Evolutionary conservation across 2,888 invertebrate species (phyloP), one percentile per base, ranked within the genome.

Genomic region (Tetragonula carbonaria): DNA sequence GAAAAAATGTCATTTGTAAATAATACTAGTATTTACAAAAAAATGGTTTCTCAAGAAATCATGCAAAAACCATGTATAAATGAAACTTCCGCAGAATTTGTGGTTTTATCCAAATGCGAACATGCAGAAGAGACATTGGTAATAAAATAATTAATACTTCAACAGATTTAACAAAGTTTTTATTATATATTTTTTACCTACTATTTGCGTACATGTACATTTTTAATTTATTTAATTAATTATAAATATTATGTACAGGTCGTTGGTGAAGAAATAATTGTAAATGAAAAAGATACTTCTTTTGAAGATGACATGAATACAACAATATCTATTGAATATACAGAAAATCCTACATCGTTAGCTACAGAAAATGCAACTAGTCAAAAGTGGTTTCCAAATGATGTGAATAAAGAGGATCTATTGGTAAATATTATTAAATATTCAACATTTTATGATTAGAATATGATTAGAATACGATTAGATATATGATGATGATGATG

Each of bases 1-100:
- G 8, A 53, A 84, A 65, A 85, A 55, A 92, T 92, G 91, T 92
- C 91, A 71, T 80, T 89, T 77, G 87, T 79, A 74, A 81, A 85
- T 23, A 79, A 88, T 71, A 74, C 76, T 66, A 78, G 87, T 75
- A 53, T 83, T 79, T 90, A 85, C 33, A 83, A 87, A 21, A 88
- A 85, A 51, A 81, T 89, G 33, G 72, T 83, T 45, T 82, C 91
- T 4, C 82, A 88, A 76, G 89, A 78, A 57, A 70, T 86, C 16
- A 74, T 77, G 8, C 65, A 86, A 21, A 89, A 86, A 75, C 6
- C 86, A 50, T 82, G 70, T 70, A 72, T 85, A 18, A 85, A 84
- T 45, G 87, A 85, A 11, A 70, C 78, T 50, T 66, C 84, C 3
- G 65, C 84, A 23, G 83, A 90, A 72, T 90, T 82, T 62, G 72